phyloP scores from a whole-genome alignment of 2,797 vertebrate genomes.

The Arrhamphus sclerolepis region DNA sequence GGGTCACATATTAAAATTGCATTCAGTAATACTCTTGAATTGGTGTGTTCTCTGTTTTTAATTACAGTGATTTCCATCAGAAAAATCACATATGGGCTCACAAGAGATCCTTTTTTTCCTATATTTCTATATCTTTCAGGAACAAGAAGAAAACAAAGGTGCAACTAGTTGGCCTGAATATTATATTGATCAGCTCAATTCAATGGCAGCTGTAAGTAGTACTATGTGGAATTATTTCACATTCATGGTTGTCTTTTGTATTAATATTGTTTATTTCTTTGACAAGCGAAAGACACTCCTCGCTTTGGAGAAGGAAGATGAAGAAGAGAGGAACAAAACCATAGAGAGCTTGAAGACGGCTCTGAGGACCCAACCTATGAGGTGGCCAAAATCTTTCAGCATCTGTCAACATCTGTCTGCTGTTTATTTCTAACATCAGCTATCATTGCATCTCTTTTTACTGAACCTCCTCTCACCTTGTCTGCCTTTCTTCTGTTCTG shows the following conservation, averaged over 20 bases:
- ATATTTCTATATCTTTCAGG: conserved; percentile 78
- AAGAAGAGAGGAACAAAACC: conserved; percentile 97
- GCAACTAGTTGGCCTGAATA: conserved; percentile 99
- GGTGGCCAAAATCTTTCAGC: conserved; percentile 70
- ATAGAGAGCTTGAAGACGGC: conserved; percentile 98
- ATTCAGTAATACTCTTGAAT: conserved; percentile 13
- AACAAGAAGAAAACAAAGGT: conserved; percentile 98
- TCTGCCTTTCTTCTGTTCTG: conserved; percentile 11
- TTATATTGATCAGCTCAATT: conserved; percentile 98
- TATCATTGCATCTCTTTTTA: conserved; percentile 16
- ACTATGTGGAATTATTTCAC: not conserved
- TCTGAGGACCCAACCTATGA: conserved; percentile 97
- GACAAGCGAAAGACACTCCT: conserved; percentile 92
- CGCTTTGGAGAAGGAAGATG: conserved; percentile 95
- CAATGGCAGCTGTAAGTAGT: conserved; percentile 97
- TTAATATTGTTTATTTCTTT: conserved; percentile 23
- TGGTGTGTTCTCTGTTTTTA: not conserved
- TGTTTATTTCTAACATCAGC: conserved; percentile 26
- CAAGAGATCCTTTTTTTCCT: too few relatives aligned
- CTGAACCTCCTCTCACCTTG: conserved; percentile 16
- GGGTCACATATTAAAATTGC: conserved; percentile 4
- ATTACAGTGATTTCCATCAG: too few relatives aligned
- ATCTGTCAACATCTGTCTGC: not conserved
- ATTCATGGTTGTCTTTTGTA: not conserved
- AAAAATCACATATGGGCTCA: too few relatives aligned